Percentiles rank a stretch among this genome's conserved stretches.
phyloP scores from a whole-genome alignment of 2,113 vertebrate genomes.

The Callionymus lyra region DNA sequence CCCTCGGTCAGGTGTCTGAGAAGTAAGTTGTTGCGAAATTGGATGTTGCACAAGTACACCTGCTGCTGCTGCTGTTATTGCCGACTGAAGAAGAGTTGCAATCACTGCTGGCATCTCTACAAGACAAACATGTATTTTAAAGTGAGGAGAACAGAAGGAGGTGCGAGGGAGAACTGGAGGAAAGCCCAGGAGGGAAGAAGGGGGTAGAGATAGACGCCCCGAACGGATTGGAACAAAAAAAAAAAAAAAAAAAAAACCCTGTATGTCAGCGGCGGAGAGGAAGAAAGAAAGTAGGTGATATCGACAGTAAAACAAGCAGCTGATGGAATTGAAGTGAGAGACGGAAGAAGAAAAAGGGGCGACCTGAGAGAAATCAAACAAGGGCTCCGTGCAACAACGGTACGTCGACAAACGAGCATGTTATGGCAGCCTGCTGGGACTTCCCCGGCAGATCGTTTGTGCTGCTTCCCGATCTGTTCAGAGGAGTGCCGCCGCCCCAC shows the following conservation, averaged over 20 bases:
- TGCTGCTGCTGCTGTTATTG: constrained; percentile 49
- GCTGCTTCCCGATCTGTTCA: constrained; percentile 71
- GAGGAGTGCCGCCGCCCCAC: constrained; percentile 63
- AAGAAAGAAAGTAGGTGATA: constrained; percentile 10
- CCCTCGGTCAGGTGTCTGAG: constrained; percentile 30
- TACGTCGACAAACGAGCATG: constrained; percentile 65
- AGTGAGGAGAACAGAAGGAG: constrained; percentile 33
- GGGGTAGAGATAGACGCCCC: constrained; percentile 37
- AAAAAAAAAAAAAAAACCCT: no score
- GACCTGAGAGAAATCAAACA: constrained; percentile 70
- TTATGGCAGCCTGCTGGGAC: constrained; percentile 67
- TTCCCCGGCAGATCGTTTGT: constrained; percentile 64
- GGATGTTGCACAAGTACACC: constrained; percentile 31
- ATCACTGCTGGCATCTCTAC: constrained; percentile 59
- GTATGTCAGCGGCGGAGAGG: constrained; percentile 36
- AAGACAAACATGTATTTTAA: constrained; percentile 46
- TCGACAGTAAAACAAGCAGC: constrained; percentile 36
- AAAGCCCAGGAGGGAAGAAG: constrained; percentile 27
- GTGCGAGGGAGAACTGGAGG: constrained; percentile 32
- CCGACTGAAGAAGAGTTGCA: constrained; percentile 46
- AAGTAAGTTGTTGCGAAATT: constrained; percentile 32
- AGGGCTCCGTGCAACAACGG: constrained; percentile 56
- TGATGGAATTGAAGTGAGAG: constrained; percentile 54
- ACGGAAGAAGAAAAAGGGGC: constrained; percentile 47
- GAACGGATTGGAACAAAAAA: constrained; percentile 41